Percentiles rank a stretch among this genome's conserved stretches.
phyloP scores from a whole-genome alignment of 2,113 vertebrate species.

The Mormyrus iriodes region DNA sequence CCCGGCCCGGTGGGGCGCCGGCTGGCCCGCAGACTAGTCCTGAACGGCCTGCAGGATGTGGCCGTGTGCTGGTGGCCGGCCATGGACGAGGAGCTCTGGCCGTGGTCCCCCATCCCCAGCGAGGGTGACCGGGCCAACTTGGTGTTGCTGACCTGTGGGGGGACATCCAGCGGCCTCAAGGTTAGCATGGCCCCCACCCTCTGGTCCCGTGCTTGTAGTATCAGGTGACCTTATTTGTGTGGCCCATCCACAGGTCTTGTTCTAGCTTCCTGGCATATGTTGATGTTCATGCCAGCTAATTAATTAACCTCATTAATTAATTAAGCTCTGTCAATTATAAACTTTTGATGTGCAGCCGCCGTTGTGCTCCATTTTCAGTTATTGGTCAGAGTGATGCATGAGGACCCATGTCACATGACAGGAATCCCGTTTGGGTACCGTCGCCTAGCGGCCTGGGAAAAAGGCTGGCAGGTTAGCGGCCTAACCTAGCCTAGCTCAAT shows the following conservation, averaged over 20 bases:
- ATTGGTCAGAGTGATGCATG: not conserved
- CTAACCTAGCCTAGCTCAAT: not conserved
- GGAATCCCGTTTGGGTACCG: not conserved
- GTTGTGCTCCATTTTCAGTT: not conserved
- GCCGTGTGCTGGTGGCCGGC: conserved; percentile 84
- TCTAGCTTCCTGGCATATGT: not conserved
- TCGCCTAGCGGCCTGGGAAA: no score
- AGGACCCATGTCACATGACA: not conserved
- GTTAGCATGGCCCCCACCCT: conserved; percentile 50
- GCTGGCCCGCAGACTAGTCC: conserved; percentile 58
- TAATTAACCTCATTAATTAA: not conserved
- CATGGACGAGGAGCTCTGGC: conserved; percentile 68
- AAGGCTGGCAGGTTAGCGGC: not conserved
- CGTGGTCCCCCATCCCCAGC: conserved; percentile 74
- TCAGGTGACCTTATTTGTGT: not conserved
- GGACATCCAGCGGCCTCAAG: conserved; percentile 62
- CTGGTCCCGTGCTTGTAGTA: not conserved
- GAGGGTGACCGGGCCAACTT: conserved; percentile 75
- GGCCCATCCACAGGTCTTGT: not conserved
- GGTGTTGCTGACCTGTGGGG: conserved; percentile 67
- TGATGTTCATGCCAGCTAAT: not conserved
- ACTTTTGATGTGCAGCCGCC: not conserved
- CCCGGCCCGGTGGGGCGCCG: conserved; percentile 59
- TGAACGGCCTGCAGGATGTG: conserved; percentile 72
- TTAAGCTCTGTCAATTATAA: not conserved